Conservation (phyloP, 1,140 invertebrate genomes). For the Drosophila repleta region DNA sequence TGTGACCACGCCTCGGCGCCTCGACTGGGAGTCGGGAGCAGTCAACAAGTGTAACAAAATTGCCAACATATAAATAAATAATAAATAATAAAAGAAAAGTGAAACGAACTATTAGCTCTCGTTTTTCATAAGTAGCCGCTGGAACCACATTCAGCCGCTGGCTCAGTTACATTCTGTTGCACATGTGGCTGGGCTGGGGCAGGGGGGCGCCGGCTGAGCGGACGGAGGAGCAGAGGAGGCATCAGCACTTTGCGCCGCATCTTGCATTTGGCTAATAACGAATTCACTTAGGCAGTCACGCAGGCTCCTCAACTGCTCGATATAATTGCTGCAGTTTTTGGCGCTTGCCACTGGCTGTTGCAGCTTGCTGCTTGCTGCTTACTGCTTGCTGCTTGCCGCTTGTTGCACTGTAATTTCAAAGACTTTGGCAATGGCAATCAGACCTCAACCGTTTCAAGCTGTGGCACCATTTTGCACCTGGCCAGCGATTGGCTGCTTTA, state of each 20-base stretch:
- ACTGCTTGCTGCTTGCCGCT: constrained; percentile 8
- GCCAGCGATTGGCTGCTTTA: constrained; percentile 22
- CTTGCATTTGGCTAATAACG: constrained; percentile 67
- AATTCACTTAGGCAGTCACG: constrained; percentile 66
- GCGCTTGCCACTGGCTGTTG: constrained; percentile 11
- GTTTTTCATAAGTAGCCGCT: constrained; percentile 73
- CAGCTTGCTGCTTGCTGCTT: constrained; percentile 16
- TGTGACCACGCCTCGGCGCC: constrained; percentile 66
- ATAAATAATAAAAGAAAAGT: constrained; percentile 82
- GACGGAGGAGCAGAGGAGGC: neutral
- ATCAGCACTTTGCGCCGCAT: constrained; percentile 43
- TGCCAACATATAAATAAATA: constrained; percentile 50
- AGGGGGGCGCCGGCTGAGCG: neutral
- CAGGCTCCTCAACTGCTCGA: constrained; percentile 41
- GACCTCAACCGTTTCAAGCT: constrained; percentile 70
- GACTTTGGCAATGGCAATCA: constrained; percentile 64
- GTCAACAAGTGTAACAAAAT: constrained; percentile 57
- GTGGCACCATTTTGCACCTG: constrained; percentile 65
- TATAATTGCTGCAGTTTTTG: constrained; percentile 52
- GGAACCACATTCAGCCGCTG: constrained; percentile 14
- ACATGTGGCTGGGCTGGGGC: constrained; percentile 28
- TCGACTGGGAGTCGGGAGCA: constrained; percentile 37
- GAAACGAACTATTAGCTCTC: constrained; percentile 80
- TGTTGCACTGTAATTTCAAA: constrained; percentile 58
- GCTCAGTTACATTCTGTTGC: constrained; percentile 77